Evolutionary conservation across 2,113 vertebrate genomes (phyloP).

Genomic region (Diadophis punctatus): DNA sequence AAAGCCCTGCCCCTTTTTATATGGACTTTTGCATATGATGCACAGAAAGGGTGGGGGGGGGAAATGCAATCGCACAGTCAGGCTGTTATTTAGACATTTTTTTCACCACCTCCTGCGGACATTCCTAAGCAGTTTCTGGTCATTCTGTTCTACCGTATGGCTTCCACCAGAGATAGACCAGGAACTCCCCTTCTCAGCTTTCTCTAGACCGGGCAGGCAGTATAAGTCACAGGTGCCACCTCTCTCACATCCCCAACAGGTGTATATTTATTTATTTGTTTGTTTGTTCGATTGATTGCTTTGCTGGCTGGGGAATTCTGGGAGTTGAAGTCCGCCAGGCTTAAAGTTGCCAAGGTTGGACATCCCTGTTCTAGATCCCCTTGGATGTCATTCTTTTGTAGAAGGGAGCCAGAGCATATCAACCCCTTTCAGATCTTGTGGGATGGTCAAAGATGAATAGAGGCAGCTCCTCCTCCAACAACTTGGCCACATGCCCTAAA

Average conservation of each 20-base stretch:
- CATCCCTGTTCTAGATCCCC: not conserved
- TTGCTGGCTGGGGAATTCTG: no score
- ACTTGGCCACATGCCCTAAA: not conserved
- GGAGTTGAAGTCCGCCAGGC: no score
- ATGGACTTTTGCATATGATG: not conserved
- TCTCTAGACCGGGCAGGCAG: not conserved
- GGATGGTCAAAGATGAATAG: not conserved
- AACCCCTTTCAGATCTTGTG: not conserved
- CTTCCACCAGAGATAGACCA: not conserved
- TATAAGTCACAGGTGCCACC: not conserved
- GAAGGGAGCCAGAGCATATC: not conserved
- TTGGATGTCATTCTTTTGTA: not conserved
- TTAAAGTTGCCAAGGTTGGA: no score
- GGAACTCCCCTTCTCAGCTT: not conserved
- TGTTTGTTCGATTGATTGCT: not conserved
- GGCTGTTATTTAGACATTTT: not conserved
- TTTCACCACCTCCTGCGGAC: not conserved
- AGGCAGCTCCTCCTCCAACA: not conserved
- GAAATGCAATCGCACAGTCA: not conserved
- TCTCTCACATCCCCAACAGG: not conserved
- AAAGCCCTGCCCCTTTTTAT: not conserved
- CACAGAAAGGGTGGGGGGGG: not conserved
- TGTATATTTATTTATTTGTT: not conserved
- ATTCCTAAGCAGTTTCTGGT: not conserved
- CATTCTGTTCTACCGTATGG: not conserved